phyloP scores from a whole-genome alignment of 2,113 vertebrate species.

The human region DNA sequence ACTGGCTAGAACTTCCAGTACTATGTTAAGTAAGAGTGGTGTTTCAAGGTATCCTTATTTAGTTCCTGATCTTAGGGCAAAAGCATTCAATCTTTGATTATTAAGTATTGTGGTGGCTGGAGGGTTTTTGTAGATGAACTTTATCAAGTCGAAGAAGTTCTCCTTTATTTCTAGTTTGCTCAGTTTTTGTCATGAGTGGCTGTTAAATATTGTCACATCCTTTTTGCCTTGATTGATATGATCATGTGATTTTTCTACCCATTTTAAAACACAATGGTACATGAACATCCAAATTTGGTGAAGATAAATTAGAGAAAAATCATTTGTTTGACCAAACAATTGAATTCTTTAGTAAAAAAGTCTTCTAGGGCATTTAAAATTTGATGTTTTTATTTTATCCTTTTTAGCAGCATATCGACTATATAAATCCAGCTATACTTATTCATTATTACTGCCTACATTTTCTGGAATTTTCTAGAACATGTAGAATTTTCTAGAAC shows the following conservation, averaged over 20 bases:
- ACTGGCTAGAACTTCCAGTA: not conserved
- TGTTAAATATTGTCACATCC: not conserved
- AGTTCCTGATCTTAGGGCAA: not conserved
- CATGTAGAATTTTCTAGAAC: not conserved
- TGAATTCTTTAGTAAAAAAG: not conserved
- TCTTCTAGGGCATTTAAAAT: not conserved
- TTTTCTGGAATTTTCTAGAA: not conserved
- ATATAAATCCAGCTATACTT: not conserved
- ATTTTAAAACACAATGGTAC: not conserved
- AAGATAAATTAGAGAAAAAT: conserved; percentile 5
- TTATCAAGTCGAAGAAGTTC: not conserved
- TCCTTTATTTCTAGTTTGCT: not conserved
- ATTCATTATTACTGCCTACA: not conserved
- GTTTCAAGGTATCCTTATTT: not conserved
- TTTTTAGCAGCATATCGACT: not conserved
- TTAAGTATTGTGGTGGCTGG: not conserved
- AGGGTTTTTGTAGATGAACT: conserved; percentile 3
- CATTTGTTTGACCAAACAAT: not conserved
- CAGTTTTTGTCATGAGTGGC: not conserved
- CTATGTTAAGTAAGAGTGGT: not conserved
- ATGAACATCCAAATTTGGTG: not conserved
- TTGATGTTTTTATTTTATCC: not conserved
- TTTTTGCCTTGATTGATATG: not conserved
- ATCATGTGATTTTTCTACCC: conserved; percentile 19
- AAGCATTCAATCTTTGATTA: not conserved